Evolutionary conservation across 2,888 invertebrate species (phyloP).

Genomic region (Oscheius onirici): DNA sequence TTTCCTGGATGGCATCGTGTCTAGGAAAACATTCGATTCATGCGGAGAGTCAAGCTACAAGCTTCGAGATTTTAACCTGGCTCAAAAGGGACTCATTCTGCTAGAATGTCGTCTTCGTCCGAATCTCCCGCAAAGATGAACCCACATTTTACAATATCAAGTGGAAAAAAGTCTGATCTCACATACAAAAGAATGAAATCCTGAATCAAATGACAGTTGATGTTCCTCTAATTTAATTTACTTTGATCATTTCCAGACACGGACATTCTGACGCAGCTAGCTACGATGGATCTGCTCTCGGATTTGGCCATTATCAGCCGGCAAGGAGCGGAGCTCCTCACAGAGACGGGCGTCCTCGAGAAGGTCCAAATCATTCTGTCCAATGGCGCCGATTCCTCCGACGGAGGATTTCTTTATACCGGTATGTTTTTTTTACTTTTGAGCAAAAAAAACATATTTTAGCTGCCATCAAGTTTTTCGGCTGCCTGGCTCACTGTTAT

Average conservation of each 20-base stretch:
- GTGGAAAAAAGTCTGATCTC: too few species aligned
- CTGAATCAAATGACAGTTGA: too few species aligned
- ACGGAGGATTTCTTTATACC: slow-evolving; percentile 32
- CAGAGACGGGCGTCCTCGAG: not conserved
- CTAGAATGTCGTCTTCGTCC: too few species aligned
- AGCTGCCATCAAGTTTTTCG: slow-evolving; percentile 46
- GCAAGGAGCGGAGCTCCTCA: slow-evolving; percentile 10
- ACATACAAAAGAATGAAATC: too few species aligned
- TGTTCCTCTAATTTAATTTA: not conserved
- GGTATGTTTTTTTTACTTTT: not conserved
- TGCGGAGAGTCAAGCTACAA: too few species aligned
- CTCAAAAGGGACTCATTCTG: too few species aligned
- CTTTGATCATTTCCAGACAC: not conserved
- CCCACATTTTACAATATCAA: too few species aligned
- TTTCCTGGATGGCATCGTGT: too few species aligned
- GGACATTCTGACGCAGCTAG: slow-evolving; percentile 20
- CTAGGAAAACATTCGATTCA: too few species aligned
- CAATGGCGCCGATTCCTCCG: slow-evolving; percentile 1
- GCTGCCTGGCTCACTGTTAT: slow-evolving; percentile 39
- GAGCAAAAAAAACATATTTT: not conserved
- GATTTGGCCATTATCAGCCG: slow-evolving; percentile 24
- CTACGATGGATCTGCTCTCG: slow-evolving; percentile 21
- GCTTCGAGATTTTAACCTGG: too few species aligned
- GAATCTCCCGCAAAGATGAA: too few species aligned
- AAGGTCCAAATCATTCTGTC: not conserved